Base-by-base conservation (phyloP, 1,140 invertebrate genomes). In the Sitodiplosis mosellana region DNA sequence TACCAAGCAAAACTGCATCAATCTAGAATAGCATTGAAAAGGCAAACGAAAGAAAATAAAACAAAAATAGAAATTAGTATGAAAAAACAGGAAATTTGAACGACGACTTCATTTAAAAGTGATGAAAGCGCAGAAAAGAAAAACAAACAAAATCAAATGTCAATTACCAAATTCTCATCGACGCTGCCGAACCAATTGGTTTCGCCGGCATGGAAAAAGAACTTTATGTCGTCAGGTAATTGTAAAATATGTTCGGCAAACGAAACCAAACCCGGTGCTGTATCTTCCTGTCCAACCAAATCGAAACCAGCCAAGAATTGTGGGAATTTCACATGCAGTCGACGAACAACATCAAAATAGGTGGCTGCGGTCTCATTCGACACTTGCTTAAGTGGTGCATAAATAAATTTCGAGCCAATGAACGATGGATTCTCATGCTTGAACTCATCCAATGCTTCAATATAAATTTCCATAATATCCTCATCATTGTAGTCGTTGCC, bases 141-240 rank as follows among this genome's bases (percentile, higher is more conserved):
- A n/a, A 2, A n/a, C n/a, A n/a, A n/a, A n/a, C n/a, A n/a, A n/a
- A n/a, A n/a, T n/a, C n/a, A n/a, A n/a, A n/a, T n/a, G n/a, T n/a
- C n/a, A n/a, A n/a, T 18, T 42, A 48, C 38, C 6, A 89, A 55
- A 60, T 89, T 89, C 47, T 78, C 69, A 59, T 81, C 78, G 0
- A 73, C 73, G 0, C 59, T 60, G 7, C 80, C 80, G 48, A 68
- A 76, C 78, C 80, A 80, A 65, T 84, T 74, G 0, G 86, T 89
- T 66, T 88, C 85, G 2, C 83, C 84, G 0, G 83, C 80, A 58
- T 88, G 85, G 55, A 87, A 87, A 57, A 84, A 87, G 51, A 76
- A 81, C 8, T 74, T 67, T 2, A 86, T 65, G 2, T 74, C 57
- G 0, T 54, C 57, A 19, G 63, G 68, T 38, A 70, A 58, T 3